Evolutionary conservation across 1,140 invertebrate species (phyloP).

Genomic region (Apis cerana): DNA sequence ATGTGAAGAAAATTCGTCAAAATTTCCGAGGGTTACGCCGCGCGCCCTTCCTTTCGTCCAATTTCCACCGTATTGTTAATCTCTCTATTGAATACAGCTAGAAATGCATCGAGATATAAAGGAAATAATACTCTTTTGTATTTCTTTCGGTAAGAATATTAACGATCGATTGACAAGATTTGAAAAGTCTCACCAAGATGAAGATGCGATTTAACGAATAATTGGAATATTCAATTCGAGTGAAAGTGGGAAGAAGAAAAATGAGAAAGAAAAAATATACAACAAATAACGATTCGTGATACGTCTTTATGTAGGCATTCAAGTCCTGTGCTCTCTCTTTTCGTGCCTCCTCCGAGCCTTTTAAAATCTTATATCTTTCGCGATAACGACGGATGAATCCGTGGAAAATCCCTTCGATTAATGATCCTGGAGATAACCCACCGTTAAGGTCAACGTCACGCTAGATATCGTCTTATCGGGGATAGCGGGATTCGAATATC

Average conservation of each 20-base stretch:
- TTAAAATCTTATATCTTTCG: conserved; percentile 36
- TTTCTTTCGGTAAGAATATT: too few species aligned
- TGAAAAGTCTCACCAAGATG: too few species aligned
- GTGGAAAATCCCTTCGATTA: conserved; percentile 52
- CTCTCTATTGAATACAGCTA: not conserved
- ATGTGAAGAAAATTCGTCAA: conserved; percentile 42
- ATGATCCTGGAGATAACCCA: conserved; percentile 57
- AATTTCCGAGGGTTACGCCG: conserved; percentile 21
- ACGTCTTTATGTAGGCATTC: conserved; percentile 38
- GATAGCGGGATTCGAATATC: not conserved
- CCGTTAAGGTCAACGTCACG: conserved; percentile 38
- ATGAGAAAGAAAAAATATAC: not conserved
- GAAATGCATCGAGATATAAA: too few species aligned
- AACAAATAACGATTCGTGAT: conserved; percentile 11
- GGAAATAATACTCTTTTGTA: too few species aligned
- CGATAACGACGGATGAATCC: conserved; percentile 45
- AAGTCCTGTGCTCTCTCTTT: conserved; percentile 12
- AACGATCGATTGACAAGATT: too few species aligned
- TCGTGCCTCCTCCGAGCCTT: conserved; percentile 9
- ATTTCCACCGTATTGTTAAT: conserved; percentile 4
- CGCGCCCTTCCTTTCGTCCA: conserved; percentile 21
- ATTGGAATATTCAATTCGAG: too few species aligned
- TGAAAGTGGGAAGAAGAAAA: not conserved
- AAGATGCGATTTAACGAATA: too few species aligned
- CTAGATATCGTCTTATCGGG: conserved; percentile 4